Base-by-base conservation (phyloP, 2,797 vertebrate species). In the Notoglanidium macrostoma region DNA sequence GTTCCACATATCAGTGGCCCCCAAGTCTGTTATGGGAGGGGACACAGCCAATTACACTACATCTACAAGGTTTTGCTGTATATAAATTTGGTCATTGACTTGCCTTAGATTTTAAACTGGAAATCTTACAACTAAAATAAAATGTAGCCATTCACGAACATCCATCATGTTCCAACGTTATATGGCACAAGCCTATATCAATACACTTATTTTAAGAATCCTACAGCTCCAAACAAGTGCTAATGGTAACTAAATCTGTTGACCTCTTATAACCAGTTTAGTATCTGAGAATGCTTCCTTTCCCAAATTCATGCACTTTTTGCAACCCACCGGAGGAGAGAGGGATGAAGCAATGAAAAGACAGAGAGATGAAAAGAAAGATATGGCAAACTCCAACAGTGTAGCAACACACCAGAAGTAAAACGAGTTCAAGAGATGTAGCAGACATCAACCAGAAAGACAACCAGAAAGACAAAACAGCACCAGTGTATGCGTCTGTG, bases 251-350 rank as follows among this genome's bases (percentile, higher is more conserved):
- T 26, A 40, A 79, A 73, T 86, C 84, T 72, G 82, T 87, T 87
- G 83, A 84, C 73, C 44, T 77, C 83, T 84, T 51, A 68, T 10
- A 87, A 86, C 29, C 59, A 68, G 68, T 32, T 83, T 76, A 90
- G 77, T 65, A 85, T 32, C 87, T 32, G 55, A 85, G 81, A 83
- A 54, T 8, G 59, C 6, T 44, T 84, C 40, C 19, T 72, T 77
- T 61, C 77, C 49, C 85, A 87, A 90, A 84, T 85, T 79, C 86
- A 87, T 87, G 89, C 90, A 87, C 72, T 74, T 63, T 67, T 84
- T 85, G 85, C 84, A 87, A 81, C 85, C 90, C 91, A 90, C 74
- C 85, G 87, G 91, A 91, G 91, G 90, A 91, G 91, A 91, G 90
- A 88, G 79, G 87, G 85, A 89, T 86, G 78, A 86, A 85, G 74